Evolutionary conservation across 1,140 invertebrate species (phyloP).

Genomic region (Alviniconcha marisindica): DNA sequence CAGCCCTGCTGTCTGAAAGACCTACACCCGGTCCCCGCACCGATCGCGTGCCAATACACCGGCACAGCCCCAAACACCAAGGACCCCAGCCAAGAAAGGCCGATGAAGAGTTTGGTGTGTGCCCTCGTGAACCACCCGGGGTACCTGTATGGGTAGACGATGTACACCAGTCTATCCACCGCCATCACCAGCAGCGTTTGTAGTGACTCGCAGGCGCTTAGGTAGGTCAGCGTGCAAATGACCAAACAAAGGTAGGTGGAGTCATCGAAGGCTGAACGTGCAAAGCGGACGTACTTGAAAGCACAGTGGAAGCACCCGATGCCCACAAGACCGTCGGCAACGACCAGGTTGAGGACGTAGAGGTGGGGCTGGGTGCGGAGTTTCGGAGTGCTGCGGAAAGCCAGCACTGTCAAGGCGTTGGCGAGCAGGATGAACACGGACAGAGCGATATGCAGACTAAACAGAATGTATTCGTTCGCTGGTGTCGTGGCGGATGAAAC

Average conservation of each 20-base stretch:
- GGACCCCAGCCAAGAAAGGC: background rate
- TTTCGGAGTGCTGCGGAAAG: conserved; percentile 90
- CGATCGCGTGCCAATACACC: conserved; percentile 6
- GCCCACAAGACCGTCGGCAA: conserved; percentile 88
- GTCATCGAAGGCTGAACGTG: background rate
- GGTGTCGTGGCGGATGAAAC: no score
- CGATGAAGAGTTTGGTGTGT: background rate
- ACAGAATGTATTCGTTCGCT: background rate
- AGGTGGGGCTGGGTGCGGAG: conserved; percentile 92
- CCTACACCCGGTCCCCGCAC: background rate
- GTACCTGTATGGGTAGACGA: conserved; percentile 28
- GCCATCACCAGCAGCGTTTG: conserved; percentile 19
- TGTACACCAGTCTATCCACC: conserved; percentile 23
- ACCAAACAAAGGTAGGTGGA: conserved; percentile 27
- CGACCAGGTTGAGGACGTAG: conserved; percentile 94
- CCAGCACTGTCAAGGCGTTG: conserved; percentile 89
- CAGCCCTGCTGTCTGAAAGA: background rate
- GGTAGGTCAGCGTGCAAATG: background rate
- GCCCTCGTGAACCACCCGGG: background rate
- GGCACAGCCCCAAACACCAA: conserved; percentile 2
- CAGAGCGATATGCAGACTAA: conserved; percentile 14
- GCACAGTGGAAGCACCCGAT: background rate
- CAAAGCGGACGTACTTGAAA: background rate
- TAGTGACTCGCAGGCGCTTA: background rate
- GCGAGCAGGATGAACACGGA: conserved; percentile 75